Evolutionary conservation across 1,140 invertebrate species (phyloP).

Genomic region (Drosophila kurseongensis): DNA sequence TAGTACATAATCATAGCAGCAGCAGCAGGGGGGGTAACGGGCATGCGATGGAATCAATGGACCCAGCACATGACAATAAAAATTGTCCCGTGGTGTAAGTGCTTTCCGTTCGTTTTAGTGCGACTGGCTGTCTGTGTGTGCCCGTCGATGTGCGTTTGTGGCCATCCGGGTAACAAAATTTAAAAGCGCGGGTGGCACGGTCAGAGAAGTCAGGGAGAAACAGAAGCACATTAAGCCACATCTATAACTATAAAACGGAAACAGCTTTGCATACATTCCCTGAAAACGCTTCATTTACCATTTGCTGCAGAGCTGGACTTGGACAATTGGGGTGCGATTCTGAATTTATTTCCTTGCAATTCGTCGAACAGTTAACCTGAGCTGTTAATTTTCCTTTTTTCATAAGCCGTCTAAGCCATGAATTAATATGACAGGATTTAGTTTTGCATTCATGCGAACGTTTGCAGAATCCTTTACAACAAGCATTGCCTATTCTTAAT

Average conservation of each 20-base stretch:
- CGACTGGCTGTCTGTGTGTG: background rate
- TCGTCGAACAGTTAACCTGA: background rate
- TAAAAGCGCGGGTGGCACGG: constrained; percentile 32
- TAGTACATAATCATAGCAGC: constrained; percentile 26
- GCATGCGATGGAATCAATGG: constrained; percentile 54
- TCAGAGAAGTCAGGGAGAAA: constrained; percentile 31
- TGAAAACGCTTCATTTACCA: constrained; percentile 36
- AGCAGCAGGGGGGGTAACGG: constrained; percentile 11
- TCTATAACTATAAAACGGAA: constrained; percentile 52
- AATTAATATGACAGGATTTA: no score
- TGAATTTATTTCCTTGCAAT: constrained; percentile 16
- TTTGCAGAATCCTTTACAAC: no score
- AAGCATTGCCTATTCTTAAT: no score
- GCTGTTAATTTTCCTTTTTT: background rate
- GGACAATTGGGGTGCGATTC: constrained; percentile 21
- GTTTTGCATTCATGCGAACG: no score
- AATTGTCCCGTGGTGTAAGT: constrained; percentile 41
- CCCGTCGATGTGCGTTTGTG: constrained; percentile 6
- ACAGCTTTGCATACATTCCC: constrained; percentile 41
- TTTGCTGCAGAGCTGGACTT: background rate
- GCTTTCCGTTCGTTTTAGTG: background rate
- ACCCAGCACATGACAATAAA: constrained; percentile 60
- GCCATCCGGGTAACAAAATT: constrained; percentile 21
- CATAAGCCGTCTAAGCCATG: no score
- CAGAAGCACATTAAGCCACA: constrained; percentile 47